Base-by-base conservation (phyloP, 2,113 vertebrate species). In the Bubo bubo region DNA sequence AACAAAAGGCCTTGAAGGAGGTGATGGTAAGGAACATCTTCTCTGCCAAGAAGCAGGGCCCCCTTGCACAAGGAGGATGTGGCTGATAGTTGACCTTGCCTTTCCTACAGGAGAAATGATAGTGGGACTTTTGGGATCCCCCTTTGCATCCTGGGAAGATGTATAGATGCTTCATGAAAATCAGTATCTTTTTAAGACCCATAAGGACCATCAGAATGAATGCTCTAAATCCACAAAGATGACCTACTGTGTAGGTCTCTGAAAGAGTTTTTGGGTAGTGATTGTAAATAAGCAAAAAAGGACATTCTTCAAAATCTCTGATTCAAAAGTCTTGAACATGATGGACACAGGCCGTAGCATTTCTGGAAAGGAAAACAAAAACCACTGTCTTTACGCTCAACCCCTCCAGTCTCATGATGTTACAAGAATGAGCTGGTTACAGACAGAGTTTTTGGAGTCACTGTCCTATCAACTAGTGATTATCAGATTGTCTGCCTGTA, bases 401-500 rank as follows among this genome's bases (percentile, higher is more conserved):
- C 4, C 8, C n/a, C 45, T 86, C 28, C 55, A 66, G 43, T 41
- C 64, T 81, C 17, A 79, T 62, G 70, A 75, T 45, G 12, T 86
- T 94, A 79, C 21, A 70, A 72, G 64, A 95, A 91, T 34, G 37
- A 89, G 79, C 47, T 8, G 19, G 32, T 41, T 90, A n/a, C 47
- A 92, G 79, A 80, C 28, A n/a, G 58, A 66, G 22, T 30, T 88
- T 96, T 84, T 92, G 26, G 86, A 86, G 56, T 19, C 60, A 41
- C 45, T 85, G 28, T 83, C 37, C 80, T 93, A 59, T 76, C 75
- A 63, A 35, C 32, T 55, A 75, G 68, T 72, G 71, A 87, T 91
- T 91, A 89, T 86, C 63, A 63, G 53, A 83, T 79, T 88, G 56
- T 64, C 77, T 95, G 88, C 74, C 82, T 93, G 52, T 86, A 95